Conservation (phyloP, 2,888 invertebrate genomes). For the Polyommatus icarus region DNA sequence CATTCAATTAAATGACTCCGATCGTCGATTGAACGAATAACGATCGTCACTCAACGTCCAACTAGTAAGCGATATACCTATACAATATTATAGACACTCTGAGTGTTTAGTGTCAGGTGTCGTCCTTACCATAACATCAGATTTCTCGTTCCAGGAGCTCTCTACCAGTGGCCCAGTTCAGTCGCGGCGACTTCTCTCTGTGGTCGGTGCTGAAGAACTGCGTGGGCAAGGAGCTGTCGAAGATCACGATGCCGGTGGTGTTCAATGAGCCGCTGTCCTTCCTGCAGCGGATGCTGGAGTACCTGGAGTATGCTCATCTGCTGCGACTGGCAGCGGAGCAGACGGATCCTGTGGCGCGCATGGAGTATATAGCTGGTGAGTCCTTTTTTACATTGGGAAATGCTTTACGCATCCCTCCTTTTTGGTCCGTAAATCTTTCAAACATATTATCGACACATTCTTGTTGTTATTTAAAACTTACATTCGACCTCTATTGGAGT, state of each 20-base stretch:
- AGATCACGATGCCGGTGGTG: slow-evolving; percentile 97
- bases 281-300: slow-evolving; percentile 95
- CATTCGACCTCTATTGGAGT: no score
- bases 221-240: slow-evolving; percentile 95
- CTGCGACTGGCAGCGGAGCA: slow-evolving; percentile 88
- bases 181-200: slow-evolving; percentile 90
- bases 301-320: slow-evolving; percentile 91
- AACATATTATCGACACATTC: no score
- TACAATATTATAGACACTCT: no score
- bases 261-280: slow-evolving; percentile 98
- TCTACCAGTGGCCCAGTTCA: slow-evolving; percentile 87
- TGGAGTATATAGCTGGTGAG: slow-evolving; percentile 86
- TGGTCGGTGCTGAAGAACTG: slow-evolving; percentile 96
- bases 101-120: not conserved
- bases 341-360: slow-evolving; percentile 88
- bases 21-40: no score
- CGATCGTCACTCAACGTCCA: no score
- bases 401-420: no score
- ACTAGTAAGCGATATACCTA: not conserved
- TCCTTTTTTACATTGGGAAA: slow-evolving; percentile 32
- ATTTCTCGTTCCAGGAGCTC: slow-evolving; percentile 77
- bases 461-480: no score
- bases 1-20: no score
- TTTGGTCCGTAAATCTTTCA: no score
- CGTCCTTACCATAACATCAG: not conserved